Conservation (phyloP, 2,797 vertebrate species). For the Sebastiscus tertius region DNA sequence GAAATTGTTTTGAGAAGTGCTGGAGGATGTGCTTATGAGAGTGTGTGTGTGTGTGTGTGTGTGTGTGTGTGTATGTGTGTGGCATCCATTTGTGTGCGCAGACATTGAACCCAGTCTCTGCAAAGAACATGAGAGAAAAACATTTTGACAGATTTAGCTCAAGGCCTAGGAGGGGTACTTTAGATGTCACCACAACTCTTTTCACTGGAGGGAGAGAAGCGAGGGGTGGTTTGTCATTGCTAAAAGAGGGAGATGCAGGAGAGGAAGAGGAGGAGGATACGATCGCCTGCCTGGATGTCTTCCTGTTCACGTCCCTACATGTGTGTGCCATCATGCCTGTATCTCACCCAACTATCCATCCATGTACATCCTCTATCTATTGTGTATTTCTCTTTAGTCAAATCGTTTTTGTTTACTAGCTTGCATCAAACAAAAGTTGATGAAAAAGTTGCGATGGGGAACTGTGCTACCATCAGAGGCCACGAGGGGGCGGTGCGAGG, state of each 20-base stretch:
- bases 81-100: constrained; percentile 14
- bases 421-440: not conserved
- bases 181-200: constrained; percentile 64
- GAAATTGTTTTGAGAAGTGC: constrained; percentile 28
- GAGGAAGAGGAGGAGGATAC: not conserved
- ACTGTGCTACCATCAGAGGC: constrained; percentile 1
- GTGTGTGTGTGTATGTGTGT: not conserved
- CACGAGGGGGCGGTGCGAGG: constrained; percentile 61
- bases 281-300: not conserved
- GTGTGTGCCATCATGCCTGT: not conserved
- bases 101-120: constrained; percentile 33
- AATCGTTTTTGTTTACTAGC: not conserved
- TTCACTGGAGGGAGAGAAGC: constrained; percentile 46
- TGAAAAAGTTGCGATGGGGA: not conserved
- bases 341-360: not conserved
- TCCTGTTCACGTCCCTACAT: not conserved
- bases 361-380: not conserved
- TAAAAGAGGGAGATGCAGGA: constrained; percentile 20
- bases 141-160: constrained; percentile 80
- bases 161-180: constrained; percentile 70
- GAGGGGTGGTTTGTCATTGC: constrained; percentile 38
- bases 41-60: not conserved
- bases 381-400: not conserved
- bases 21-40: constrained; percentile 6
- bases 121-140: constrained; percentile 61